Percentiles rank a stretch among this genome's conserved stretches.
phyloP scores from a whole-genome alignment of 2,888 invertebrate genomes.

The Aspidiotus destructor region DNA sequence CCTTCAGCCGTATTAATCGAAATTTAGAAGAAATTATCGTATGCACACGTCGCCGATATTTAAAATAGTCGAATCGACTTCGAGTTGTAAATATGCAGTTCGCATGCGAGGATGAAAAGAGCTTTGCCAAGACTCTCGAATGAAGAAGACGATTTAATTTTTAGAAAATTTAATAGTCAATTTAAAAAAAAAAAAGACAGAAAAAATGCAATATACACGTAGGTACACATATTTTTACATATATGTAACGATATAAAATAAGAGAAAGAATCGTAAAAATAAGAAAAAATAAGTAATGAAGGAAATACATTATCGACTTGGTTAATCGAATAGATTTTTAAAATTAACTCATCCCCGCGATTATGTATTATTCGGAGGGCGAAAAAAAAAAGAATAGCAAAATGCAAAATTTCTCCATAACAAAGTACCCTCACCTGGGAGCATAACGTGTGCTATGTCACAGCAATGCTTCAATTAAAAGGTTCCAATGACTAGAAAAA shows the following conservation, averaged over 20 bases:
- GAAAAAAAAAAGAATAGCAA: too few relatives aligned
- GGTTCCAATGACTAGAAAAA: too few relatives aligned
- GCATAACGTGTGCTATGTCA: too few relatives aligned
- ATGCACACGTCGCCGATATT: too few relatives aligned
- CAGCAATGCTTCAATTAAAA: too few relatives aligned
- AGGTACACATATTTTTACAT: slow-evolving; percentile 26
- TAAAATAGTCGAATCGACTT: too few relatives aligned
- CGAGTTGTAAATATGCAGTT: too few relatives aligned
- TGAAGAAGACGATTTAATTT: slow-evolving; percentile 8
- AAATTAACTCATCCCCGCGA: background rate
- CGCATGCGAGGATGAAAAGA: background rate
- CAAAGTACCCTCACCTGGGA: too few relatives aligned
- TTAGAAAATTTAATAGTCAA: slow-evolving; percentile 22
- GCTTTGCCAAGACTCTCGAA: background rate
- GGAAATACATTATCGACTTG: background rate
- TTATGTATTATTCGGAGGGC: too few relatives aligned
- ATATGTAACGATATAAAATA: background rate
- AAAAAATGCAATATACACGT: slow-evolving; percentile 26
- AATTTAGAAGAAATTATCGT: too few relatives aligned
- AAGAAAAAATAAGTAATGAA: slow-evolving; percentile 4
- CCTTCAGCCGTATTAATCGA: too few relatives aligned
- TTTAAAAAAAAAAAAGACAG: background rate
- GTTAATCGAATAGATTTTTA: background rate
- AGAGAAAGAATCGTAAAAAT: slow-evolving; percentile 11
- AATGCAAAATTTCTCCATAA: too few relatives aligned